Evolutionary conservation across 2,113 vertebrate species (phyloP).

Genomic region (Marmota flaviventris): DNA sequence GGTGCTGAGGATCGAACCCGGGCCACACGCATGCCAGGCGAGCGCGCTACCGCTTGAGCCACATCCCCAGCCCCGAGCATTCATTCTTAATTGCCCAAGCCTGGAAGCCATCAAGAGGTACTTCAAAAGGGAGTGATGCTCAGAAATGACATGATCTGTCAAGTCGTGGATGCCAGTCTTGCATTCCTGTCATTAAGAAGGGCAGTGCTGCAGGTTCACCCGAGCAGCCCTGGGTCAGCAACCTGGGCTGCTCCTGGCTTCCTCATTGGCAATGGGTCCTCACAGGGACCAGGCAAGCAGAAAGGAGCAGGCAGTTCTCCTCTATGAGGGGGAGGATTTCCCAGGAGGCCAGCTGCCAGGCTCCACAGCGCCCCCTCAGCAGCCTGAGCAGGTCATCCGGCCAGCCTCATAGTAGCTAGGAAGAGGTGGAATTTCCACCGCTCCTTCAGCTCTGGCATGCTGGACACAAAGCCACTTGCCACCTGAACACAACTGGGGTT

Average conservation of each 20-base stretch:
- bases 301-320: not conserved
- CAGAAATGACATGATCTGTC: not conserved
- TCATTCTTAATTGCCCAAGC: not conserved
- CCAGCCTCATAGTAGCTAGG: not conserved
- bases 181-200: not conserved
- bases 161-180: too few species aligned
- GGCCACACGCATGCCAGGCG: too few species aligned
- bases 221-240: not conserved
- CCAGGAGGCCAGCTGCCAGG: too few species aligned
- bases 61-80: too few species aligned
- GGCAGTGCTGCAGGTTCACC: not conserved
- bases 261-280: too few species aligned
- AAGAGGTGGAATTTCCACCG: too few species aligned
- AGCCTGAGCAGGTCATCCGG: not conserved
- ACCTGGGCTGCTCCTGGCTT: not conserved
- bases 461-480: too few species aligned
- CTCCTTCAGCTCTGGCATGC: fast-evolving
- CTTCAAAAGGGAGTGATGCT: not conserved
- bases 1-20: too few species aligned
- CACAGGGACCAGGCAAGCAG: too few species aligned
- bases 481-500: not conserved
- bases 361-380: too few species aligned
- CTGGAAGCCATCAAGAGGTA: not conserved
- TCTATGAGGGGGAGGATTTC: not conserved
- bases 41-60: too few species aligned